Percentiles rank a stretch among this genome's conserved stretches.
These are phyloP conservation scores for Zoanthus sociatus DNA, from an alignment of 92 coral and sea anemone species.

Conservation along the genomic window DNA sequence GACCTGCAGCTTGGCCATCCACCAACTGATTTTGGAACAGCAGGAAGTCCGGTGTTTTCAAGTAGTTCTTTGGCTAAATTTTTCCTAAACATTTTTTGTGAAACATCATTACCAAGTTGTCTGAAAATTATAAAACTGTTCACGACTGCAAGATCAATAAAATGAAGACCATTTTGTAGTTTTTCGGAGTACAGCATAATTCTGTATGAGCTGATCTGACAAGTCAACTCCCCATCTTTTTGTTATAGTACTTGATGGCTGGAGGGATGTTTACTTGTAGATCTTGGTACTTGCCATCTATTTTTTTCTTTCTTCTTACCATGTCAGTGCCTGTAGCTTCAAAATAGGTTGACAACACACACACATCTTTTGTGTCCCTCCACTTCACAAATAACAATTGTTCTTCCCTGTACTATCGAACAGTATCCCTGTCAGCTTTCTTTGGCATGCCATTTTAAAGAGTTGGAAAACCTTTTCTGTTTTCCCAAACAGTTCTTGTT, in stretches of 20 bases:
- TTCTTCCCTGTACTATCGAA: slow-evolving; percentile 17
- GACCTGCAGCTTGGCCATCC: slow-evolving; percentile 1
- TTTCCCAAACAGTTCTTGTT: slow-evolving; percentile 27
- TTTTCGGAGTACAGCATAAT: not conserved
- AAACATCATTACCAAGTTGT: not conserved
- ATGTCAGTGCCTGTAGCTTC: slow-evolving; percentile 23
- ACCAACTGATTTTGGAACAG: not conserved
- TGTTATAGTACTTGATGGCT: slow-evolving; percentile 8
- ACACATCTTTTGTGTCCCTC: slow-evolving; percentile 19
- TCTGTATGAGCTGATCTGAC: slow-evolving; percentile 16
- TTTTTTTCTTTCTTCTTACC: slow-evolving; percentile 16
- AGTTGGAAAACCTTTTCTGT: slow-evolving; percentile 17
- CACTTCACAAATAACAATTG: slow-evolving; percentile 20
- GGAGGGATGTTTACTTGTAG: slow-evolving; percentile 13
- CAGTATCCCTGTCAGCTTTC: slow-evolving; percentile 11
- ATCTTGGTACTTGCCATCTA: not conserved
- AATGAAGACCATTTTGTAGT: slow-evolving; percentile 10
- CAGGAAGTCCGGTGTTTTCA: not conserved
- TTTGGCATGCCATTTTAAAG: slow-evolving; percentile 2
- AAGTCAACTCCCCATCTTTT: slow-evolving; percentile 4
- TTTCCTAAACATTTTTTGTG: not conserved
- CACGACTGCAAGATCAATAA: not conserved
- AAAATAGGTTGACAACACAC: slow-evolving; percentile 14
- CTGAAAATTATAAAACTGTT: not conserved
- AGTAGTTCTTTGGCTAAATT: slow-evolving; percentile 14